Percentiles rank a stretch among this genome's conserved stretches.
Evolutionary conservation across 2,888 invertebrate species (phyloP).

Genomic region (Oscheius onirici): DNA sequence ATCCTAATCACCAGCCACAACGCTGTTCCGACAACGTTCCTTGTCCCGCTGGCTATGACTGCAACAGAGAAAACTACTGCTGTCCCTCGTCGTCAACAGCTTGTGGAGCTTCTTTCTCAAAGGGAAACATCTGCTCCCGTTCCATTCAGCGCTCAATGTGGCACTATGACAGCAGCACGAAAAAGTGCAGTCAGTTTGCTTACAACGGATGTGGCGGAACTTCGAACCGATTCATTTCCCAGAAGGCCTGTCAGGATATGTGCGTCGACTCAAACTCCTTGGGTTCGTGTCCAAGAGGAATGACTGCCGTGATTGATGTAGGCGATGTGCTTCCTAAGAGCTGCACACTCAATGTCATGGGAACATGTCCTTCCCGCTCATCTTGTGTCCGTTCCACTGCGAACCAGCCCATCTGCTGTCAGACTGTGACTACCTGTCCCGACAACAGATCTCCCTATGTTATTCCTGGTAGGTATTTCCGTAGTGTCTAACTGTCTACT

Average conservation of each 20-base stretch:
- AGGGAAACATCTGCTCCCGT: slow-evolving; percentile 59
- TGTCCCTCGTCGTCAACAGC: slow-evolving; percentile 65
- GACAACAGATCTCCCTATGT: slow-evolving; percentile 62
- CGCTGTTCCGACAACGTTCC: slow-evolving; percentile 60
- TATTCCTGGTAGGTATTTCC: slow-evolving; percentile 58
- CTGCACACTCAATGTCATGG: slow-evolving; percentile 58
- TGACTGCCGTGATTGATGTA: slow-evolving; percentile 59
- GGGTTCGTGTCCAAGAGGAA: slow-evolving; percentile 68
- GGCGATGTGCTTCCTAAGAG: slow-evolving; percentile 54
- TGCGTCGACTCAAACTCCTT: slow-evolving; percentile 58
- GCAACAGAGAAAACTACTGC: slow-evolving; percentile 63
- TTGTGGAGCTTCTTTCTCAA: slow-evolving; percentile 58
- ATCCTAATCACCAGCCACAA: slow-evolving; percentile 66
- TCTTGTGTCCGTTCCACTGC: slow-evolving; percentile 66
- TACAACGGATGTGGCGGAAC: slow-evolving; percentile 69
- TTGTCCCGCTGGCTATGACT: slow-evolving; percentile 66
- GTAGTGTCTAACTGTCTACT: not conserved
- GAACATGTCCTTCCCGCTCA: slow-evolving; percentile 62
- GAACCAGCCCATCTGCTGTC: slow-evolving; percentile 67
- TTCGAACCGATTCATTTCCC: slow-evolving; percentile 64
- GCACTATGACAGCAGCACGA: slow-evolving; percentile 60
- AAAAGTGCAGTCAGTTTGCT: slow-evolving; percentile 64
- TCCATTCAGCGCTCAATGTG: slow-evolving; percentile 62
- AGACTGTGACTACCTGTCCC: slow-evolving; percentile 64
- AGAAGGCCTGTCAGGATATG: slow-evolving; percentile 59